Conservation (phyloP, 2,113 vertebrate species). For the Pelusios castaneus region DNA sequence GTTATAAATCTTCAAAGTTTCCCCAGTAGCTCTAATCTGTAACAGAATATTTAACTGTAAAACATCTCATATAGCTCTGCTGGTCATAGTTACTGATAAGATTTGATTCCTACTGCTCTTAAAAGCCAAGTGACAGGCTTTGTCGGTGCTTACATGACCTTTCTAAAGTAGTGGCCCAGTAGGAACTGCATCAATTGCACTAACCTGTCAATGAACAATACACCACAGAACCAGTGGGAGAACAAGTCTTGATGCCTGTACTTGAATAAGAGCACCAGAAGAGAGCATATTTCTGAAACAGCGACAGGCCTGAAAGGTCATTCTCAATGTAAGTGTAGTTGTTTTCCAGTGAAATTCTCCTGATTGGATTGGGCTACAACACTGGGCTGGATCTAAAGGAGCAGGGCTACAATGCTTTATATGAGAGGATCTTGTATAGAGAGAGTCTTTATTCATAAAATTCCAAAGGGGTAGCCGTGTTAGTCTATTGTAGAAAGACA, state of each 20-base stretch:
- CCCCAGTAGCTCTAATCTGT: slow-evolving; percentile 1
- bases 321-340: accelerated
- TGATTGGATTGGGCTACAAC: not conserved
- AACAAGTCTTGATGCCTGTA: slow-evolving; percentile 25
- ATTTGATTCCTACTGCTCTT: slow-evolving; percentile 57
- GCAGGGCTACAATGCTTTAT: accelerated
- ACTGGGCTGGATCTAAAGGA: accelerated
- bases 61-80: slow-evolving; percentile 32
- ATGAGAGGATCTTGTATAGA: not conserved
- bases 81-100: slow-evolving; percentile 50
- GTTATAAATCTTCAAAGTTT: slow-evolving; percentile 23
- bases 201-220: slow-evolving; percentile 25
- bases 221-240: slow-evolving; percentile 47
- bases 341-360: not conserved
- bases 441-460: not conserved
- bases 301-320: slow-evolving; percentile 60
- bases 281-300: slow-evolving; percentile 44
- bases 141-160: slow-evolving; percentile 11
- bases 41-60: slow-evolving; percentile 48
- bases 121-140: slow-evolving; percentile 39
- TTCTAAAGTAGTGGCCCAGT: not conserved
- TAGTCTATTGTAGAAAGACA: no score
- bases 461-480: no score
- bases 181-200: slow-evolving; percentile 3
- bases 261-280: slow-evolving; percentile 57